These are phyloP conservation scores for Centruroides sculpturatus DNA, from an alignment of 1,140 invertebrate species.

Conservation along the genomic window DNA sequence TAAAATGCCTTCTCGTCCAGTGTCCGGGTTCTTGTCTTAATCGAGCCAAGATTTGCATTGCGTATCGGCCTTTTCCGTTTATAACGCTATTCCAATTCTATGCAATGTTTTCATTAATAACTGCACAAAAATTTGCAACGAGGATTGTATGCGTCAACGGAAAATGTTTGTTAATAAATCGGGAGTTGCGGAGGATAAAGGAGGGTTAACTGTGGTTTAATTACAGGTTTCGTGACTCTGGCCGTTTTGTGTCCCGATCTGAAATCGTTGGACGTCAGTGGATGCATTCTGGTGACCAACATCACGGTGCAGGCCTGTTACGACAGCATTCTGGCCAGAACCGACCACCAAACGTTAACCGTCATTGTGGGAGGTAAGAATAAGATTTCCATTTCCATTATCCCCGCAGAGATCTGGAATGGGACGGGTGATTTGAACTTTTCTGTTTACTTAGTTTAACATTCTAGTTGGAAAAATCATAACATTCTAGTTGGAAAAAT, in stretches of 20 bases:
- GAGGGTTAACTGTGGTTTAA: not conserved
- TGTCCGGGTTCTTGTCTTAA: too few species aligned
- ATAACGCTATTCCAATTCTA: too few species aligned
- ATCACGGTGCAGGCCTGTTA: conserved; percentile 9
- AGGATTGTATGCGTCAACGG: too few species aligned
- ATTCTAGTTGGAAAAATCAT: too few species aligned
- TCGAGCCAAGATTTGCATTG: too few species aligned
- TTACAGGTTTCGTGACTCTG: conserved; percentile 9
- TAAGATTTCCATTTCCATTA: not conserved
- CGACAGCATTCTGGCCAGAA: conserved; percentile 8
- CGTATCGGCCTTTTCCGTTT: too few species aligned
- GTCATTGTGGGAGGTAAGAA: conserved; percentile 7
- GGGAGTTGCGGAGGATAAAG: too few species aligned
- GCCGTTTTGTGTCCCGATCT: conserved; percentile 10
- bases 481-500: too few species aligned
- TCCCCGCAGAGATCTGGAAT: not conserved
- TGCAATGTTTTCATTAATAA: too few species aligned
- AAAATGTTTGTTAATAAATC: too few species aligned
- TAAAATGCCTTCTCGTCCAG: too few species aligned
- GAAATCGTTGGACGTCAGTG: conserved; percentile 13
- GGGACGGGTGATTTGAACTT: not conserved
- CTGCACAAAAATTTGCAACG: too few species aligned
- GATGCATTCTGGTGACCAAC: conserved; percentile 15
- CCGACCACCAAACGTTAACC: conserved; percentile 1
- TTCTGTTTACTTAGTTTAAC: not conserved